Evolutionary conservation across 2,113 vertebrate genomes (phyloP), one percentile per base, ranked within the genome.

Genomic region (Stictonetta naevosa): DNA sequence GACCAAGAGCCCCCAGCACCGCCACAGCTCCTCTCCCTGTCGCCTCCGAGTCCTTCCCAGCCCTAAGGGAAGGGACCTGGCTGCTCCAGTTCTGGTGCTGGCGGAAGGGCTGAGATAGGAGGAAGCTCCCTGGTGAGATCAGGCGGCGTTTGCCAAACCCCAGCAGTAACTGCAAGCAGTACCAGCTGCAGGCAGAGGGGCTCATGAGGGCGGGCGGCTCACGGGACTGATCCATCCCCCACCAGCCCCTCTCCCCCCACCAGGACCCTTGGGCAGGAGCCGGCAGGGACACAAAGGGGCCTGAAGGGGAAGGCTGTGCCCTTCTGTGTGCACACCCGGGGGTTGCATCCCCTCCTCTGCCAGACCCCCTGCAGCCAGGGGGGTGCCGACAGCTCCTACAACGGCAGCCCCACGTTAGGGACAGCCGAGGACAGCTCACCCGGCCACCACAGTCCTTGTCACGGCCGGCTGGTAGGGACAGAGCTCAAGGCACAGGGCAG

Each of bases 91-190:
- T 33, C 62, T 8, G 10, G 38, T 55, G 50, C 44, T 21, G 66
- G 42, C 58, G n/a, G 59, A 77, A 12, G 31, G 50, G 50, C 55
- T 0, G 1, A n/a, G 72, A 18, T 0, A 1, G 56, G 42, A 55
- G n/a, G 58, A 60, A 92, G 69, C 25, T 74, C 59, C 50, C 18
- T 34, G 60, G 23, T 1, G 6, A 66, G 71, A 69, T 46, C 36
- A 13, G 38, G 60, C 50, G 69, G 66, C 1, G 0, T 25, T 15
- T 5, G 0, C 44, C 2, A 3, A 79, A 42, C 5, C 13, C 11
- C 33, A n/a, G 59, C 29, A 68, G 71, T 44, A 22, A 26, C 34
- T 6, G 6, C 11, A 7, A 50, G 38, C 0, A 50, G 21, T 0
- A 25, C 22, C 2, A 10, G 33, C 64, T 62, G 83, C 13, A 2